phyloP scores from a whole-genome alignment of 92 coral and sea anemone species.

The Blastomussa wellsi region DNA sequence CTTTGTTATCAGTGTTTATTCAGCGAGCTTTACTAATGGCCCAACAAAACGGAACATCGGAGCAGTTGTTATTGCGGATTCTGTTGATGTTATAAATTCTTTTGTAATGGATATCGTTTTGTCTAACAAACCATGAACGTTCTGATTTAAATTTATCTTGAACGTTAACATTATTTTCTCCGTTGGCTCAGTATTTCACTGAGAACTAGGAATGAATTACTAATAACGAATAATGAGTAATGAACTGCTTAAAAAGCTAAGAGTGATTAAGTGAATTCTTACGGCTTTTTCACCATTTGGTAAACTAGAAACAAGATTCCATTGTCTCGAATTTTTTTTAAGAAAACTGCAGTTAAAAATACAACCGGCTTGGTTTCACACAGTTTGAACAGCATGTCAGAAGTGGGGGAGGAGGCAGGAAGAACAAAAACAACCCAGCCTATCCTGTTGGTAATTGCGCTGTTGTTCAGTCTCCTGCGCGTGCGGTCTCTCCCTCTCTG shows the following conservation, averaged over 20 bases:
- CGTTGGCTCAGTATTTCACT: not conserved
- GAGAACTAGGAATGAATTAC: not conserved
- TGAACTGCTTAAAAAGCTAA: not conserved
- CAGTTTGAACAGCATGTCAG: not conserved
- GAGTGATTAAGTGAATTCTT: not conserved
- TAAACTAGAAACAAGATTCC: too few relatives aligned
- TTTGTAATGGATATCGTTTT: conserved; percentile 15
- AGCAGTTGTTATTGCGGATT: not conserved
- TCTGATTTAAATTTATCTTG: not conserved
- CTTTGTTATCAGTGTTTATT: conserved; percentile 25
- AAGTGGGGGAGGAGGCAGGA: not conserved
- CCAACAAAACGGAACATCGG: not conserved
- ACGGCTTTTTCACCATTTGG: not conserved
- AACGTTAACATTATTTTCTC: conserved; percentile 4
- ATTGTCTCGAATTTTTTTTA: too few relatives aligned
- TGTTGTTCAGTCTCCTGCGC: not conserved
- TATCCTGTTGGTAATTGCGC: not conserved
- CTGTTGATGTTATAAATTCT: not conserved
- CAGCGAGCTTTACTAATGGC: conserved; percentile 29
- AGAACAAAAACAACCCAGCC: not conserved
- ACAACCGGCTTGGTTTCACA: not conserved
- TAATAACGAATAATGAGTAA: not conserved
- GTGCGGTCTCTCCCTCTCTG: not conserved
- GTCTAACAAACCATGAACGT: not conserved
- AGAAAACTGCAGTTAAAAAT: not conserved